These are phyloP conservation scores for Gallirallus australis DNA, from an alignment of 2,797 vertebrate genomes.

Conservation along the genomic window DNA sequence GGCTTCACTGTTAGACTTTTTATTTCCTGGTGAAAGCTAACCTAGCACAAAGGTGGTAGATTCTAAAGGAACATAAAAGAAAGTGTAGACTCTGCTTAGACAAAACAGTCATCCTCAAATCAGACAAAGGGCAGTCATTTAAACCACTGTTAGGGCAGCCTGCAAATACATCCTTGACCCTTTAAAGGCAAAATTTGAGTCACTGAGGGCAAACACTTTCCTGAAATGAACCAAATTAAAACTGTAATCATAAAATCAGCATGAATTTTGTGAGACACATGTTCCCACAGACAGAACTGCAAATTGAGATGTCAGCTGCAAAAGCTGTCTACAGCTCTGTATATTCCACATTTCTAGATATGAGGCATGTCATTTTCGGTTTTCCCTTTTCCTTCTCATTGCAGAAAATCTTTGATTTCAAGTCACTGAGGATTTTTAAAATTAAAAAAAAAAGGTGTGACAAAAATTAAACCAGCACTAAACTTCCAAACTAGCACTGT, in stretches of 20 bases:
- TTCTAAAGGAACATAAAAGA: neutral
- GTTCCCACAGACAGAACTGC: neutral
- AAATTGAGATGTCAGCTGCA: neutral
- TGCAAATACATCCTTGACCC: neutral
- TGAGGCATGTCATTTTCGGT: neutral
- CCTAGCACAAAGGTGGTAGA: neutral
- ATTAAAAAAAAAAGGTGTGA: neutral
- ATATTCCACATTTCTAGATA: neutral
- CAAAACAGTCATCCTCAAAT: neutral
- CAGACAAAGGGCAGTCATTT: neutral
- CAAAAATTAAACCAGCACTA: neutral
- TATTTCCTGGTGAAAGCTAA: neutral
- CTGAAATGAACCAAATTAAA: neutral
- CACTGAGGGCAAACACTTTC: neutral
- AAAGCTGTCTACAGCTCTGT: neutral
- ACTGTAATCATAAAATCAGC: neutral
- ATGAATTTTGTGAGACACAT: neutral
- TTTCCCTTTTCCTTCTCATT: neutral
- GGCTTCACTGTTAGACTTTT: neutral
- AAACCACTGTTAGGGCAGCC: neutral
- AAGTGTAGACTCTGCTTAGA: neutral
- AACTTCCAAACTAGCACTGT: neutral
- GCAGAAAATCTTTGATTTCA: neutral
- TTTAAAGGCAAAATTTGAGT: neutral
- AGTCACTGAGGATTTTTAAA: neutral